phyloP scores from a whole-genome alignment of 2,888 invertebrate species.

The Lobophora halterata region DNA sequence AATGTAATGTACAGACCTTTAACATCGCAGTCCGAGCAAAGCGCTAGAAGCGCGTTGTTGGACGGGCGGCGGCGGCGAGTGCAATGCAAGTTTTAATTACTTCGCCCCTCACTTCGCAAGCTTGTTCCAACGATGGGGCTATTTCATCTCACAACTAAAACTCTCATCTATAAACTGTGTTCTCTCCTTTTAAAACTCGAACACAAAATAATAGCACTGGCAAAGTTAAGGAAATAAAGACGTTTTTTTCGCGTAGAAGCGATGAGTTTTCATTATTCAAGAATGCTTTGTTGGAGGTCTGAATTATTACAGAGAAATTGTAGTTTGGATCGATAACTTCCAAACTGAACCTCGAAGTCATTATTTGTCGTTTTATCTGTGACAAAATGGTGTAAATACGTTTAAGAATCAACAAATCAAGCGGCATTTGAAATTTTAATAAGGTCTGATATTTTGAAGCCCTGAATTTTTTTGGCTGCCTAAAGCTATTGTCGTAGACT shows the following conservation, averaged over 20 bases:
- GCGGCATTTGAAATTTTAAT: not conserved
- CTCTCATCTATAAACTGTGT: slow-evolving; percentile 64
- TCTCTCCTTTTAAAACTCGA: slow-evolving; percentile 51
- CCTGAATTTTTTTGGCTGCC: no score
- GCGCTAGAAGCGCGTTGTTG: slow-evolving; percentile 33
- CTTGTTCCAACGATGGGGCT: slow-evolving; percentile 59
- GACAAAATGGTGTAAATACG: no score
- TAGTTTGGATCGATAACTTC: slow-evolving; percentile 15
- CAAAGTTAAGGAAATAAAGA: slow-evolving; percentile 31
- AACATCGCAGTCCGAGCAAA: slow-evolving; percentile 13
- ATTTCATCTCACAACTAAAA: slow-evolving; percentile 65
- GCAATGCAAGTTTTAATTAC: slow-evolving; percentile 71
- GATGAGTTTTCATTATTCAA: slow-evolving; percentile 31
- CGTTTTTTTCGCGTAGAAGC: slow-evolving; percentile 26
- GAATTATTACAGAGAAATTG: slow-evolving; percentile 21
- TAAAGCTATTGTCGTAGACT: slow-evolving; percentile 19
- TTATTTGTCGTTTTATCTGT: no score
- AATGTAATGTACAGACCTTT: slow-evolving; percentile 8
- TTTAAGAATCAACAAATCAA: no score
- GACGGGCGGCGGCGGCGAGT: slow-evolving; percentile 31
- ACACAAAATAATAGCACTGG: slow-evolving; percentile 40
- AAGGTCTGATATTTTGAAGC: slow-evolving; percentile 9
- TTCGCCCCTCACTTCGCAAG: slow-evolving; percentile 59
- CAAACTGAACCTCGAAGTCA: slow-evolving; percentile 20
- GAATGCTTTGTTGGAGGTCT: slow-evolving; percentile 28